Evolutionary conservation across 2,797 vertebrate species (phyloP).

Genomic region (Aphelocoma californica): DNA sequence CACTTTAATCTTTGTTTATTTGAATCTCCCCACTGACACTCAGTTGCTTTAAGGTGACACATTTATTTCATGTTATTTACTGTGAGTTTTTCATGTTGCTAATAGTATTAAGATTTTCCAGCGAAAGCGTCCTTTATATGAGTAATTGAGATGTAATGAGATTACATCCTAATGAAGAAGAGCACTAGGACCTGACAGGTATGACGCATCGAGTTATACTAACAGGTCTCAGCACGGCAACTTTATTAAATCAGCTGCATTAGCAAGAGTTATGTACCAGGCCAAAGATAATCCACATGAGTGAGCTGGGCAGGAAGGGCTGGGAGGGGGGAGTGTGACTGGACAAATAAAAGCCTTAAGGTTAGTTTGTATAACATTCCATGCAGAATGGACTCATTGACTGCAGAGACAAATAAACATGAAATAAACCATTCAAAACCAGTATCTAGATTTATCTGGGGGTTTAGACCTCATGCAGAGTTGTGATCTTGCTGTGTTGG

Average conservation of each 20-base stretch:
- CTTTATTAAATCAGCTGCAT: slow-evolving; percentile 53
- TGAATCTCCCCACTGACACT: slow-evolving; percentile 65
- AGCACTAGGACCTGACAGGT: slow-evolving; percentile 76
- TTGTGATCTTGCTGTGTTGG: not conserved
- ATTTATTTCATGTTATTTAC: slow-evolving; percentile 75
- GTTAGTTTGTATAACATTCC: slow-evolving; percentile 72
- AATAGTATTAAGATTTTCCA: slow-evolving; percentile 79
- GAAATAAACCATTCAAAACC: slow-evolving; percentile 16
- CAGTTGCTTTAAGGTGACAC: slow-evolving; percentile 68
- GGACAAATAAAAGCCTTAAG: slow-evolving; percentile 29
- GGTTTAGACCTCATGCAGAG: not conserved
- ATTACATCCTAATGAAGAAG: slow-evolving; percentile 77
- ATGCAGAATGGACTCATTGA: slow-evolving; percentile 42
- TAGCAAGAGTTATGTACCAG: slow-evolving; percentile 58
- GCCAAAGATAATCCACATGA: slow-evolving; percentile 5
- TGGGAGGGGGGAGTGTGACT: not conserved
- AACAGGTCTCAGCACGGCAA: slow-evolving; percentile 67
- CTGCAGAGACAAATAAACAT: slow-evolving; percentile 16
- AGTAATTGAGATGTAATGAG: slow-evolving; percentile 79
- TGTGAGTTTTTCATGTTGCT: slow-evolving; percentile 77
- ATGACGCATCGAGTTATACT: slow-evolving; percentile 72
- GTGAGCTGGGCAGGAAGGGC: slow-evolving; percentile 1
- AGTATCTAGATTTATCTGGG: slow-evolving; percentile 35
- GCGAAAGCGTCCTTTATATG: slow-evolving; percentile 73
- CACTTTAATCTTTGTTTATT: slow-evolving; percentile 72